Percentiles rank a stretch among this genome's conserved stretches.
Evolutionary conservation across 2,888 invertebrate genomes (phyloP).

Genomic region (Stenoptilia bipunctidactyla): DNA sequence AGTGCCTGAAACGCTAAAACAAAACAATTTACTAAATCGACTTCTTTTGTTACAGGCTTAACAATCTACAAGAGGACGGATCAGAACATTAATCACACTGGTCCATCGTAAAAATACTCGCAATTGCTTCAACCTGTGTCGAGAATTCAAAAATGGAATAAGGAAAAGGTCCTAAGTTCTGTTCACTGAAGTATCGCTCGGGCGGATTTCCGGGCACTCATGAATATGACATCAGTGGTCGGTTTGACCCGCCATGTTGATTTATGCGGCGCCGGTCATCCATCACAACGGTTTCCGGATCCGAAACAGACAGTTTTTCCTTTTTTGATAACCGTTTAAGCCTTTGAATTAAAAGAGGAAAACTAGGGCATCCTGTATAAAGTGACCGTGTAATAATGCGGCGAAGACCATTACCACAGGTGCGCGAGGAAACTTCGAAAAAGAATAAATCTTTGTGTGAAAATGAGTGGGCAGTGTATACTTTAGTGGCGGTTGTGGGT

Average conservation of each 20-base stretch:
- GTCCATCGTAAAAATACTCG: background rate
- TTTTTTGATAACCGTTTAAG: background rate
- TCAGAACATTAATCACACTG: constrained; percentile 29
- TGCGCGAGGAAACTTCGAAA: constrained; percentile 52
- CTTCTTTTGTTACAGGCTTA: constrained; percentile 46
- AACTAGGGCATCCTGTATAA: constrained; percentile 1
- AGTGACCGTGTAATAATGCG: constrained; percentile 41
- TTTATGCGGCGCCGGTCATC: constrained; percentile 48
- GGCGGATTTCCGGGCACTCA: constrained; percentile 31
- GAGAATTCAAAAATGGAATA: constrained; percentile 37
- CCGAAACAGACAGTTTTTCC: background rate
- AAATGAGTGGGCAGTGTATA: constrained; percentile 73
- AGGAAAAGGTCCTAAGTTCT: constrained; percentile 26
- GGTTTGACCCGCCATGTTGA: constrained; percentile 41
- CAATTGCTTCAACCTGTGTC: constrained; percentile 20
- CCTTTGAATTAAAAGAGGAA: constrained; percentile 2
- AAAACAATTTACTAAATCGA: too few relatives aligned
- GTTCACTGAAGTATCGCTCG: constrained; percentile 23
- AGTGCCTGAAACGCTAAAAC: too few relatives aligned
- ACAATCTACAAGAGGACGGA: constrained; percentile 14
- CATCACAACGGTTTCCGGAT: constrained; percentile 30
- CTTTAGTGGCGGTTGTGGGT: constrained; percentile 75
- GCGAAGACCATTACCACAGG: constrained; percentile 53
- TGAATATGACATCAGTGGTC: constrained; percentile 62
- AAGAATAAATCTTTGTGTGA: constrained; percentile 41